phyloP scores from a whole-genome alignment of 1,140 invertebrate genomes.

The Aphidius ervi region DNA sequence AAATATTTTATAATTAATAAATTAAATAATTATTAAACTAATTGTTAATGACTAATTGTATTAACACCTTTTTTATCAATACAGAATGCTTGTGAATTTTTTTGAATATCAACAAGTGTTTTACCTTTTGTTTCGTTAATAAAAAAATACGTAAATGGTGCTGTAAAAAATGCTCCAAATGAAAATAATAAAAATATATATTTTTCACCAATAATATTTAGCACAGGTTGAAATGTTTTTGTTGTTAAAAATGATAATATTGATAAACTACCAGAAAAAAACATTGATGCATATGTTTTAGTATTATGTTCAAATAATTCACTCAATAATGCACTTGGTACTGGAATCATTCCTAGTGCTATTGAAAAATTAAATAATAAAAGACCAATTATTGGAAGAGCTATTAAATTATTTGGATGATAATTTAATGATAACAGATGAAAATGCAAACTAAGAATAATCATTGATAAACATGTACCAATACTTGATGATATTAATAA shows the following conservation, averaged over 20 bases:
- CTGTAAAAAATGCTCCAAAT: slow-evolving; percentile 47
- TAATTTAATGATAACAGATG: slow-evolving; percentile 36
- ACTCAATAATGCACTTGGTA: slow-evolving; percentile 45
- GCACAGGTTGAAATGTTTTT: slow-evolving; percentile 51
- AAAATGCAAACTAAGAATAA: slow-evolving; percentile 50
- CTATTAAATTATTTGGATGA: slow-evolving; percentile 38
- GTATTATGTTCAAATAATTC: slow-evolving; percentile 47
- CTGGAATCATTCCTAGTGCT: slow-evolving; percentile 37
- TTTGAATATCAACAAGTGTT: slow-evolving; percentile 58
- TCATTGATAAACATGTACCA: slow-evolving; percentile 37
- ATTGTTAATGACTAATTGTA: too few relatives aligned
- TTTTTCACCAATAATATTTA: slow-evolving; percentile 42
- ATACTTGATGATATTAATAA: slow-evolving; percentile 38
- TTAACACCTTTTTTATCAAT: too few relatives aligned
- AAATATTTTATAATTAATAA: too few relatives aligned
- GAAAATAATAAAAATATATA: slow-evolving; percentile 57
- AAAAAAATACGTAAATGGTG: slow-evolving; percentile 55
- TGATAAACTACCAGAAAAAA: slow-evolving; percentile 50
- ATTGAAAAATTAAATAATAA: slow-evolving; percentile 38
- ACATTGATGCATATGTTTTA: slow-evolving; percentile 51
- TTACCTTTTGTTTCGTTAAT: slow-evolving; percentile 64
- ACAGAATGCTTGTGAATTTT: slow-evolving; percentile 15
- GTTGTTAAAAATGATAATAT: slow-evolving; percentile 58
- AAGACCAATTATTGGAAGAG: slow-evolving; percentile 43
- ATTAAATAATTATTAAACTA: too few relatives aligned